Evolutionary conservation across 2,113 vertebrate species (phyloP).

Genomic region (Ceuthmochares aereus): DNA sequence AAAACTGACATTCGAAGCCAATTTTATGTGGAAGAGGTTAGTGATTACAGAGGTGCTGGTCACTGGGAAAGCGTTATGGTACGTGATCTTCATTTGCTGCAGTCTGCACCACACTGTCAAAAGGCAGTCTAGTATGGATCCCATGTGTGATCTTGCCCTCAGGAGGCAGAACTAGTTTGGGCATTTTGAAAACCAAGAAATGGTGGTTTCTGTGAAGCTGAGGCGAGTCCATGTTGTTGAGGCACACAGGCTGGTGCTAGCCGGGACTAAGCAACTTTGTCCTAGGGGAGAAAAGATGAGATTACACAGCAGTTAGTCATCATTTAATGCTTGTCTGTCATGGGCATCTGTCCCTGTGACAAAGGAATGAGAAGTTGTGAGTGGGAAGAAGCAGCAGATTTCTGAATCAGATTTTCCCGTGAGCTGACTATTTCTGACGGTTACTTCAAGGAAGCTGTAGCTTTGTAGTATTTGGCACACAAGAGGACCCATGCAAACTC

Average conservation of each 20-base stretch:
- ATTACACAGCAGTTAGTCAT: neutral
- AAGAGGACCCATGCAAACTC: neutral
- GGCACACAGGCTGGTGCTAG: neutral
- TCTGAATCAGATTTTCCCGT: neutral
- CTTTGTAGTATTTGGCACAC: neutral
- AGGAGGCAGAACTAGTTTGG: neutral
- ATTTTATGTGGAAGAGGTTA: neutral
- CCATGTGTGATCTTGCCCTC: neutral
- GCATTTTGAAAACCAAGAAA: slow-evolving; percentile 10
- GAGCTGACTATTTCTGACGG: neutral
- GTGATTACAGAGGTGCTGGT: neutral
- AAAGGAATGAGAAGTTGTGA: neutral
- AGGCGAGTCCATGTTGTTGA: neutral
- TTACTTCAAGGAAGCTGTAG: neutral
- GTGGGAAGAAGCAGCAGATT: neutral
- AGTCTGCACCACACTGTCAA: slow-evolving; percentile 35
- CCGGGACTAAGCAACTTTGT: neutral
- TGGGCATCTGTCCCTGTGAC: neutral
- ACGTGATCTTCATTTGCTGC: neutral
- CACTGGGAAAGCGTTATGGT: neutral
- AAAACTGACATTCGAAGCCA: neutral
- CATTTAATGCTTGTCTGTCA: neutral
- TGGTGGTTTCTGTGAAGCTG: slow-evolving; percentile 40
- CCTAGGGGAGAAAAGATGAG: neutral
- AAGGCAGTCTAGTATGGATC: neutral